These are phyloP conservation scores for Lepidocolaptes lacrymiger DNA, from an alignment of 2,797 vertebrate genomes.

Conservation along the genomic window DNA sequence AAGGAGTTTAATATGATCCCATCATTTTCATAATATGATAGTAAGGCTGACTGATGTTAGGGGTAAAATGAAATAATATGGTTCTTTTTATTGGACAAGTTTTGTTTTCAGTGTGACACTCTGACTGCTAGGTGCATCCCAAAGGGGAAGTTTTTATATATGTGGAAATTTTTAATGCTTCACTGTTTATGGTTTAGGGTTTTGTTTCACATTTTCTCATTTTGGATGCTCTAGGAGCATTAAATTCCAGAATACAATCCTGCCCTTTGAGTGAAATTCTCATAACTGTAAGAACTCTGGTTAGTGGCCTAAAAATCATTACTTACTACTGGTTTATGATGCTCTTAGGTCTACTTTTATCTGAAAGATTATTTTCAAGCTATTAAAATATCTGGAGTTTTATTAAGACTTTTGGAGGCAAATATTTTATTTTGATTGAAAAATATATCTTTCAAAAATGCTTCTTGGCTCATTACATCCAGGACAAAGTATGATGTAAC, in stretches of 20 bases:
- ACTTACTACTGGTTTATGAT: neutral
- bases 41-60: neutral
- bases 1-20: neutral
- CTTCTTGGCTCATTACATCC: neutral
- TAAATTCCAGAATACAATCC: neutral
- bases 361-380: neutral
- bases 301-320: neutral
- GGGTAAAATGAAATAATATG: neutral
- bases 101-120: neutral
- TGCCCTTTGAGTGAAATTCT: neutral
- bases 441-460: neutral
- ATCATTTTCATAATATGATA: neutral
- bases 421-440: neutral
- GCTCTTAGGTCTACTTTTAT: neutral
- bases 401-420: neutral
- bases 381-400: neutral
- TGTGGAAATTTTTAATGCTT: neutral
- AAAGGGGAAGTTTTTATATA: neutral
- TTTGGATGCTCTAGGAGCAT: neutral
- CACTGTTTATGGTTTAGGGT: neutral
- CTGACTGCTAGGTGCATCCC: neutral
- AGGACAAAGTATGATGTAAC: rapidly evolving
- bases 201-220: neutral
- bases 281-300: neutral
- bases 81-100: neutral